Evolutionary conservation across 2,888 invertebrate species (phyloP), one percentile per base, ranked within the genome.

Genomic region (Incurvaria masculella): DNA sequence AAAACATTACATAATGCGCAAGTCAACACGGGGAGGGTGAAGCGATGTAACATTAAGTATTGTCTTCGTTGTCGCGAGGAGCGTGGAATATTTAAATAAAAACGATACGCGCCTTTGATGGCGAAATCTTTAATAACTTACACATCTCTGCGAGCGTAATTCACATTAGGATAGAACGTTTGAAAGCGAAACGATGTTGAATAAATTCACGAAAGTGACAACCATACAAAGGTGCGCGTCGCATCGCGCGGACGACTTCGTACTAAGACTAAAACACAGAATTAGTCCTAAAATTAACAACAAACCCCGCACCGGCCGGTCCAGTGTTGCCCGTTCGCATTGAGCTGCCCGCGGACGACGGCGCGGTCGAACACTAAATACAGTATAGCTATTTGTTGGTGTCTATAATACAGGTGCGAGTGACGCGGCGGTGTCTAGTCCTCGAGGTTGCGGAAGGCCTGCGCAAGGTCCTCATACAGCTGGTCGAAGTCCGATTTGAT

Each of bases 401-500:
- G 23, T 23, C 23, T 23, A 23, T 46, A 46, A 46, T n/a, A 46
- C 26, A 41, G 11, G 45, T 16, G 33, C 16, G 39, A 46, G 42
- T 45, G 42, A 43, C 47, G 40, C 43, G 16, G 17, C 8, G 14
- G 23, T 48, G 61, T 58, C 82, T 94, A 96, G 76, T 99, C 98
- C 82, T 99, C 98, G 65, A 99, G 83, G 82, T 97, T 97, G 73
- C 98, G 90, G 85, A 99, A 99, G 60, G 94, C 93, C 66, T 92
- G 91, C 61, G 95, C 93, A 83, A 99, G 94, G 69, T 96, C 94
- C 74, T 99, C 99, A 61, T 94, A 83, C 48, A 99, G 81, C 65
- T 97, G 97, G 69, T 99, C 98, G 72, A 93, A 97, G 65, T 98
- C 97, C 43, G 91, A 88, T 75, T 92, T 93, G 73, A 99, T 97